A percentile compares a stretch with the other conserved stretches of the same genome.
Evolutionary conservation across 2,888 invertebrate species (phyloP).

Genomic region (Sinohyriopsis cumingii): DNA sequence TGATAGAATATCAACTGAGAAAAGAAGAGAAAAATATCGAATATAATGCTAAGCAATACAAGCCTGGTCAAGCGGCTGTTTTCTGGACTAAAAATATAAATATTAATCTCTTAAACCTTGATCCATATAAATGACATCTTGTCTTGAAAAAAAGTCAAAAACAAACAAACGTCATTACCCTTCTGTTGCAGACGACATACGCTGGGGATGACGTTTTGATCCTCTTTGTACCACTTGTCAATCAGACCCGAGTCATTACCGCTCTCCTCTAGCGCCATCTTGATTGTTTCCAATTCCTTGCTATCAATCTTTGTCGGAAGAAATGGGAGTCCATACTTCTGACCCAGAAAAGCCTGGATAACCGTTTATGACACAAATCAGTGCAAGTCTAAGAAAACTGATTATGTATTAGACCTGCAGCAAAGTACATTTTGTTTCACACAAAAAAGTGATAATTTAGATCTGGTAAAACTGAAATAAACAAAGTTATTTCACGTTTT

Average conservation of each 20-base stretch:
- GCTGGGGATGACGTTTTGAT: constrained; percentile 61
- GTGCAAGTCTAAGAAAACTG: not conserved
- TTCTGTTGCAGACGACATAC: constrained; percentile 55
- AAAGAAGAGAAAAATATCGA: too few species aligned
- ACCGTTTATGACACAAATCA: not conserved
- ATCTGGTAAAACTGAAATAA: too few species aligned
- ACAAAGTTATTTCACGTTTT: too few species aligned
- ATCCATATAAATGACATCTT: constrained; percentile 13
- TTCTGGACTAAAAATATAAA: too few species aligned
- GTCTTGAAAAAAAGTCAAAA: constrained; percentile 15
- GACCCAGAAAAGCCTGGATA: constrained; percentile 63
- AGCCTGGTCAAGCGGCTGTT: too few species aligned
- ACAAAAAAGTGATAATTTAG: too few species aligned
- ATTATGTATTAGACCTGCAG: not conserved
- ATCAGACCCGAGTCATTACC: constrained; percentile 48
- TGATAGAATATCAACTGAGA: too few species aligned
- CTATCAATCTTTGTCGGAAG: constrained; percentile 56
- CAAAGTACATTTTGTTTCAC: too few species aligned
- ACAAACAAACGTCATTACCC: constrained; percentile 5
- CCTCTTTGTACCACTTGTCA: constrained; percentile 57
- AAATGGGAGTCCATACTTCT: constrained; percentile 64
- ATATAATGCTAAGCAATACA: too few species aligned
- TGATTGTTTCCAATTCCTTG: constrained; percentile 57
- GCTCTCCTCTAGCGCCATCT: constrained; percentile 31
- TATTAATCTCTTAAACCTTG: constrained; percentile 8